Percentiles rank a stretch among this genome's conserved stretches.
These are phyloP conservation scores for Hylomyscus alleni DNA, from an alignment of 2,797 vertebrate species.

Conservation along the genomic window DNA sequence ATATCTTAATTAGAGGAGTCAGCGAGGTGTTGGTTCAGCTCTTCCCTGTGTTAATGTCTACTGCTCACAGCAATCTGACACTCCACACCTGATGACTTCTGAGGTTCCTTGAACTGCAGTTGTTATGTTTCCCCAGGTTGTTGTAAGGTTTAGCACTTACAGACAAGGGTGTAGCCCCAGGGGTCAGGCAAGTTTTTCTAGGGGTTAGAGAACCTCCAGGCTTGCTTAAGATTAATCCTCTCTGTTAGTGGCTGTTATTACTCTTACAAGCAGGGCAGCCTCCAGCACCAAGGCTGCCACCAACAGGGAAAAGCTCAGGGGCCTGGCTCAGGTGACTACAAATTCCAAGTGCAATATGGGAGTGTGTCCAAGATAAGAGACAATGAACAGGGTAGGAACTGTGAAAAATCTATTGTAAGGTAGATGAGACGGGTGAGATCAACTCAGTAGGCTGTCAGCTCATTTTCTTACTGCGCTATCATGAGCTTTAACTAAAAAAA, in stretches of 20 bases:
- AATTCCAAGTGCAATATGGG: constrained; percentile 80
- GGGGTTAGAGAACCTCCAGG: constrained; percentile 77
- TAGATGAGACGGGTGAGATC: constrained; percentile 76
- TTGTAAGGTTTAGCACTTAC: constrained; percentile 86
- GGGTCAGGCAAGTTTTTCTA: constrained; percentile 80
- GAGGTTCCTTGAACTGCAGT: constrained; percentile 82
- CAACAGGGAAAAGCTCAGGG: constrained; percentile 72
- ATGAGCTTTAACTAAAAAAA: constrained; percentile 81
- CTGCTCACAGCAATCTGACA: constrained; percentile 85
- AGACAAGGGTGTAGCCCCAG: constrained; percentile 76
- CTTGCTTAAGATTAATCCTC: constrained; percentile 81
- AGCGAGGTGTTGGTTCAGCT: constrained; percentile 88
- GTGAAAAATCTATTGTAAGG: constrained; percentile 77
- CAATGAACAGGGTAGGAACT: constrained; percentile 76
- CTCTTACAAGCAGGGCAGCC: constrained; percentile 72
- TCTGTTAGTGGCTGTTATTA: constrained; percentile 70
- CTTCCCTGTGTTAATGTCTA: constrained; percentile 87
- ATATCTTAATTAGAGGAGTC: constrained; percentile 86
- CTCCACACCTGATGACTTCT: constrained; percentile 84
- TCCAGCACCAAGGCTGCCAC: constrained; percentile 65
- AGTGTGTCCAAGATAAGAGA: constrained; percentile 74
- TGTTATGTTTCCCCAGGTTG: constrained; percentile 82
- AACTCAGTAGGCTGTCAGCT: constrained; percentile 79
- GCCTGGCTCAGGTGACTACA: constrained; percentile 75
- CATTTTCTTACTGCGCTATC: constrained; percentile 84